Percentiles rank a stretch among this genome's conserved stretches.
phyloP scores from a whole-genome alignment of 1,140 invertebrate species.

The Drosophila lowei region DNA sequence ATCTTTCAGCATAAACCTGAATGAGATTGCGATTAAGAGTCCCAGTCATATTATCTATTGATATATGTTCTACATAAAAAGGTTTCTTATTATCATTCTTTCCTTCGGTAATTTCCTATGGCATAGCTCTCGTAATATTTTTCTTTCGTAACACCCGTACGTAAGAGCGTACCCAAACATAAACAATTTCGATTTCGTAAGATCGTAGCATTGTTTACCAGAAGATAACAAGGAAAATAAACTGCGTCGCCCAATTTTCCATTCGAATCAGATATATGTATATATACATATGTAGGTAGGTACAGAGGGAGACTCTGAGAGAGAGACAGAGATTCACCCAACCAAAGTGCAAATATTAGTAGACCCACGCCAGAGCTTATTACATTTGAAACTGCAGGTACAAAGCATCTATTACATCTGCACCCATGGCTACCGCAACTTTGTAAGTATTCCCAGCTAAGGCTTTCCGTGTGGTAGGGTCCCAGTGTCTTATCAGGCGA shows the following conservation, averaged over 20 bases:
- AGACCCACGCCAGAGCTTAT: slow-evolving; percentile 19
- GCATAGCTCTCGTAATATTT: no score
- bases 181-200: not conserved
- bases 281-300: no score
- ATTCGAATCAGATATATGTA: slow-evolving; percentile 19
- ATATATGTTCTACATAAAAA: no score
- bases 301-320: not conserved
- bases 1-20: no score
- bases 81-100: no score
- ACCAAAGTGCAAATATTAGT: slow-evolving; percentile 18
- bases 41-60: no score
- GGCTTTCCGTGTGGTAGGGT: not conserved
- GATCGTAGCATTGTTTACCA: slow-evolving; percentile 18
- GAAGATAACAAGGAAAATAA: slow-evolving; percentile 36
- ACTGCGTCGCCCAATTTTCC: slow-evolving; percentile 35
- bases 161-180: not conserved
- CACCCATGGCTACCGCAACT: slow-evolving; percentile 20
- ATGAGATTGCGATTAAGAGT: no score
- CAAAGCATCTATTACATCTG: slow-evolving; percentile 13
- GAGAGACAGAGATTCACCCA: not conserved
- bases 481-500: not conserved
- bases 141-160: no score
- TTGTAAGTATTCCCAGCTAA: slow-evolving; percentile 27
- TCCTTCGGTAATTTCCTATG: no score
- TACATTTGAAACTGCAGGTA: slow-evolving; percentile 38